A percentile compares a stretch with the other conserved stretches of the same genome.
These are phyloP conservation scores for Amphibalanus amphitrite DNA, from an alignment of 1,140 invertebrate genomes.

Conservation along the genomic window DNA sequence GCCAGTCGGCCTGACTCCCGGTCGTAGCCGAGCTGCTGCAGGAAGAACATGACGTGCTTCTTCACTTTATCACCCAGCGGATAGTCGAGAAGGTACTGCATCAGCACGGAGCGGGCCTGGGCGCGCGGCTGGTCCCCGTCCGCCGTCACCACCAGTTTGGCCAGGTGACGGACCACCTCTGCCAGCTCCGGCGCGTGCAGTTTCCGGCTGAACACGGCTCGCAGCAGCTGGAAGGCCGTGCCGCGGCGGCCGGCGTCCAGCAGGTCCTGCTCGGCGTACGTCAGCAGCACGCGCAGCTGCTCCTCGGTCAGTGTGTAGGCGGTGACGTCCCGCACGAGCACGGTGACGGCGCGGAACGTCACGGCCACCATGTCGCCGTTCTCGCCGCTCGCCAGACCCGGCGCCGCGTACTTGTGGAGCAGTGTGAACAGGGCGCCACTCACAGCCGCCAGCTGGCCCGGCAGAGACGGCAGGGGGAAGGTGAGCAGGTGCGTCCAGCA, in stretches of 20 bases:
- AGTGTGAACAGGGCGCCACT: constrained; percentile 29
- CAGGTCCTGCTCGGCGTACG: constrained; percentile 37
- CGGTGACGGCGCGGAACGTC: neutral
- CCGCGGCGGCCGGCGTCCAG: constrained; percentile 33
- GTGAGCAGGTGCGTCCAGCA: constrained; percentile 28
- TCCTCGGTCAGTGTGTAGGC: constrained; percentile 25
- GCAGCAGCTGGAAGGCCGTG: constrained; percentile 35
- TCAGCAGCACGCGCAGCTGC: constrained; percentile 33
- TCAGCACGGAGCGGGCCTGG: constrained; percentile 24
- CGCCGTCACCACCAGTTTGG: neutral
- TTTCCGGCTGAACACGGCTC: constrained; percentile 13
- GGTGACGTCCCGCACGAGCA: neutral
- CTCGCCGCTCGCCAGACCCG: constrained; percentile 28
- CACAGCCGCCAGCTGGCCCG: neutral
- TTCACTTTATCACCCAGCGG: constrained; percentile 26
- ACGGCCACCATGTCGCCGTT: constrained; percentile 20
- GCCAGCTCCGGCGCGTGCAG: neutral
- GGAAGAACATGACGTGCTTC: constrained; percentile 30
- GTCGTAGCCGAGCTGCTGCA: constrained; percentile 32
- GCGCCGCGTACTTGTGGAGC: constrained; percentile 31
- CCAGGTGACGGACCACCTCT: neutral
- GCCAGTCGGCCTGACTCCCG: constrained; percentile 19
- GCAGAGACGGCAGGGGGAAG: constrained; percentile 24
- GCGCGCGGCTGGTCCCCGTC: neutral
- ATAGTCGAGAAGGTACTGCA: constrained; percentile 33